Evolutionary conservation across 2,797 vertebrate species (phyloP).

Genomic region (Megalops cyprinoides): DNA sequence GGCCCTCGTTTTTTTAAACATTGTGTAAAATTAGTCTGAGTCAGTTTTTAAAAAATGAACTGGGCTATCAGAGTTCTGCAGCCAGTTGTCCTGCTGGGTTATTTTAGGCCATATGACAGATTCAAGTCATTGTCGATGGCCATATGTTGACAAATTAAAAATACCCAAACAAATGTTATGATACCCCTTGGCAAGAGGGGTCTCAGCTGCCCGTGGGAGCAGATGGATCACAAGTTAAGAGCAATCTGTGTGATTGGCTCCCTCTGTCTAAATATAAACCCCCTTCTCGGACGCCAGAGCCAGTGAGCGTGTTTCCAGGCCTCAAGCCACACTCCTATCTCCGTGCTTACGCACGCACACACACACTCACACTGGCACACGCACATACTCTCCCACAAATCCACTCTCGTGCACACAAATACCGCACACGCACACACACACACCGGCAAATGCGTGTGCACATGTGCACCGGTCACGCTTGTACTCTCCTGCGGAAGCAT

Average conservation of each 20-base stretch:
- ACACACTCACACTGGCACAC: slow-evolving; percentile 37
- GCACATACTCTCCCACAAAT: slow-evolving; percentile 40
- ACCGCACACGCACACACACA: not conserved
- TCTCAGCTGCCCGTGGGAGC: not conserved
- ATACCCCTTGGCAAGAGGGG: not conserved
- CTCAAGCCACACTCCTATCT: slow-evolving; percentile 59
- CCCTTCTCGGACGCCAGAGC: slow-evolving; percentile 47
- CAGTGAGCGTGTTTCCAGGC: slow-evolving; percentile 43
- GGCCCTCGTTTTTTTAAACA: not conserved
- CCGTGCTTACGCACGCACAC: slow-evolving; percentile 61
- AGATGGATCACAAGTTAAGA: slow-evolving; percentile 52
- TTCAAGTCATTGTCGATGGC: not conserved
- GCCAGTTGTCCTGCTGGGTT: slow-evolving; percentile 3
- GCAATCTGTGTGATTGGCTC: slow-evolving; percentile 53
- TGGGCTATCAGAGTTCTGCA: not conserved
- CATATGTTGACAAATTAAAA: slow-evolving; percentile 17
- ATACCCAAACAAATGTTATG: slow-evolving; percentile 21
- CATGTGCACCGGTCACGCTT: too few species aligned
- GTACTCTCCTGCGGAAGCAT: too few species aligned
- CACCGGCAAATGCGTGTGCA: not conserved
- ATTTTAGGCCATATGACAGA: not conserved
- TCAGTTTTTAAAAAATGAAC: too few species aligned
- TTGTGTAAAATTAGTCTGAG: not conserved
- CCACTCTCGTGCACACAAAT: not conserved
- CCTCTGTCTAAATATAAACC: slow-evolving; percentile 67